Conservation (phyloP, 2,888 invertebrate species). For the Epinotia bilunana region DNA sequence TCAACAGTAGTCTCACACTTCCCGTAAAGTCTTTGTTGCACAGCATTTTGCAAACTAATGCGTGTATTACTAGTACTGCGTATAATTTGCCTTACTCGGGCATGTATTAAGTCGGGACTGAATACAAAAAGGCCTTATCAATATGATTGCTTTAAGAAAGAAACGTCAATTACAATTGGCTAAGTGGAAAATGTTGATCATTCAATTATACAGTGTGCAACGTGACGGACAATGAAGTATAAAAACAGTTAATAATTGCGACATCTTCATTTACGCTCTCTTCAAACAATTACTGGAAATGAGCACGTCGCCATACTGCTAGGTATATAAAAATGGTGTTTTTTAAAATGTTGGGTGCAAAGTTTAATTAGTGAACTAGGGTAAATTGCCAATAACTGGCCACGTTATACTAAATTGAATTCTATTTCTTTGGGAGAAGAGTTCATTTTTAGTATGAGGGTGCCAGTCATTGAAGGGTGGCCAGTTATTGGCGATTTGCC, state of each 20-base stretch:
- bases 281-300: too few species aligned
- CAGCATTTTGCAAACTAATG: constrained; percentile 34
- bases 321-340: too few species aligned
- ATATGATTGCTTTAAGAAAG: background rate
- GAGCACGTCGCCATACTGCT: too few species aligned
- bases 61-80: constrained; percentile 17
- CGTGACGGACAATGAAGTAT: constrained; percentile 24
- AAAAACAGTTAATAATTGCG: background rate
- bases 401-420: too few species aligned
- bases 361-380: too few species aligned
- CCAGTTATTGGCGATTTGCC: too few species aligned
- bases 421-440: too few species aligned
- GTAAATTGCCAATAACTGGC: too few species aligned
- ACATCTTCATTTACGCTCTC: background rate
- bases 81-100: constrained; percentile 26
- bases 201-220: constrained; percentile 19
- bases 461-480: too few species aligned
- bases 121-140: constrained; percentile 7
- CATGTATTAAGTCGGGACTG: background rate
- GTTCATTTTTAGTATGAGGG: too few species aligned
- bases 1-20: constrained; percentile 17
- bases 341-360: too few species aligned
- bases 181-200: constrained; percentile 10
- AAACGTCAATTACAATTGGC: background rate
- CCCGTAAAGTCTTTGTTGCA: constrained; percentile 25